phyloP scores from a whole-genome alignment of 1,140 invertebrate species.

The Pseudachorutes palmiensis region DNA sequence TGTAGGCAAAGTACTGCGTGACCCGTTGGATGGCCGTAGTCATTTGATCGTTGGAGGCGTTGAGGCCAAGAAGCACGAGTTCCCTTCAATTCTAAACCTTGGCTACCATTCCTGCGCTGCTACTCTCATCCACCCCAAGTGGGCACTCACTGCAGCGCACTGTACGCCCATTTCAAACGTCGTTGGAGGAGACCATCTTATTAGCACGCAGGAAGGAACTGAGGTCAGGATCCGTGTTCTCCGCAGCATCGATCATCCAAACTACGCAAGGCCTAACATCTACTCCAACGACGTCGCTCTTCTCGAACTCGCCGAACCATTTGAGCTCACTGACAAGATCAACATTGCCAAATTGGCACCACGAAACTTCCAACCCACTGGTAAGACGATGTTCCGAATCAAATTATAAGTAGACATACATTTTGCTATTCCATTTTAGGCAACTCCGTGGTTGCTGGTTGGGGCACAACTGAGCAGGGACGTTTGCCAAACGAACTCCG shows the following conservation, averaged over 20 bases:
- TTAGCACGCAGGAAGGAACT: background rate
- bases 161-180: slow-evolving; percentile 35
- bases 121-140: slow-evolving; percentile 44
- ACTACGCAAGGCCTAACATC: background rate
- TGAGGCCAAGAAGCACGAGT: background rate
- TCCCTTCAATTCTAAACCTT: background rate
- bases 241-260: background rate
- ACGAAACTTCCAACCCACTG: background rate
- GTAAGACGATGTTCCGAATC: background rate
- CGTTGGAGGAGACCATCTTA: background rate
- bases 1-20: background rate
- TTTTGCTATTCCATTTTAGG: background rate
- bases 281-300: slow-evolving; percentile 4
- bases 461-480: background rate
- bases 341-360: background rate
- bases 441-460: background rate
- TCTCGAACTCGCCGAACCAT: background rate
- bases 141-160: slow-evolving; percentile 47
- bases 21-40: background rate
- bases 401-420: too few species aligned
- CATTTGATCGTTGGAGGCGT: background rate
- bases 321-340: background rate
- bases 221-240: background rate
- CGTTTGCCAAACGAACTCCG: background rate
- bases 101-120: slow-evolving; percentile 42